phyloP scores from a whole-genome alignment of 2,797 vertebrate species.

The Mormyrus proboscirostris region DNA sequence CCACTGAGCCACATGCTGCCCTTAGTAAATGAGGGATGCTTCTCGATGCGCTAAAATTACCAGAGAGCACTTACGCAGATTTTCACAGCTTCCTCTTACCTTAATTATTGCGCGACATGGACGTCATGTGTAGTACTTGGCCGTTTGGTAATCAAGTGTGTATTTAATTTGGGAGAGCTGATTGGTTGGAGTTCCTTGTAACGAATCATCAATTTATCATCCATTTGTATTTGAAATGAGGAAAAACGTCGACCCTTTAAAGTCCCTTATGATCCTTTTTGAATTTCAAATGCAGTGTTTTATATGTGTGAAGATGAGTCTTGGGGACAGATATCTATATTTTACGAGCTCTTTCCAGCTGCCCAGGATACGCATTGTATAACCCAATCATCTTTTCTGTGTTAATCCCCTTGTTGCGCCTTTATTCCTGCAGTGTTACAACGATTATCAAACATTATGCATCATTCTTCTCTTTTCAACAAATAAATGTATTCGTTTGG shows the following conservation, averaged over 20 bases:
- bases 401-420: not conserved
- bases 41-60: not conserved
- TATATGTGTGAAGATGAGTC: not conserved
- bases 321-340: not conserved
- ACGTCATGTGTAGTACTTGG: not conserved
- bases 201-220: not conserved
- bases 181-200: not conserved
- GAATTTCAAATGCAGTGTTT: not conserved
- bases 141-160: not conserved
- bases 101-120: not conserved
- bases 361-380: not conserved
- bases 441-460: not conserved
- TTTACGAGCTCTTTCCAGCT: not conserved
- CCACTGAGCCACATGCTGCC: no score
- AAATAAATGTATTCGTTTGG: not conserved
- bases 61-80: not conserved
- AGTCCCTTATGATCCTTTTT: not conserved
- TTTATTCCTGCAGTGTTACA: not conserved
- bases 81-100: not conserved
- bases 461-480: not conserved
- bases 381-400: not conserved
- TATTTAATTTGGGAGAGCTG: not conserved
- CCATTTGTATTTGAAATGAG: not conserved
- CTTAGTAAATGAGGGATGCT: not conserved
- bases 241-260: not conserved